phyloP scores from a whole-genome alignment of 2,888 invertebrate genomes.

The Lacanobia oleracea region DNA sequence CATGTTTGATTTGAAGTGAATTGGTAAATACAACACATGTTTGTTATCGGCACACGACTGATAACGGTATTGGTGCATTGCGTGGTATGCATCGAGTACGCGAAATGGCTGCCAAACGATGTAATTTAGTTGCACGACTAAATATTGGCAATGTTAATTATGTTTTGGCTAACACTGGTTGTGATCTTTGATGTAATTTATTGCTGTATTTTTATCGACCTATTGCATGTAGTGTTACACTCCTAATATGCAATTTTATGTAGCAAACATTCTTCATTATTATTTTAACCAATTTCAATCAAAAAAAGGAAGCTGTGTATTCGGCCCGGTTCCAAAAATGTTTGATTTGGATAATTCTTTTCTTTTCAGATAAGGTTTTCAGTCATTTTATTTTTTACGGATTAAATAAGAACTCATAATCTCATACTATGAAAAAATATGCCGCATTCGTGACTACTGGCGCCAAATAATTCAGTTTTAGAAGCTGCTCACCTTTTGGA shows the following conservation, averaged over 20 bases:
- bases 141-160: conserved; percentile 15
- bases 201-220: conserved; percentile 5
- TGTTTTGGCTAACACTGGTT: conserved; percentile 21
- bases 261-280: not conserved
- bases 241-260: not conserved
- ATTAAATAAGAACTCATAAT: not conserved
- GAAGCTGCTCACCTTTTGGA: not conserved
- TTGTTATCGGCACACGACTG: conserved; percentile 19
- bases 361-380: no score
- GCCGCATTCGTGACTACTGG: not conserved
- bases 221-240: conserved; percentile 1
- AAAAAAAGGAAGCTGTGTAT: no score
- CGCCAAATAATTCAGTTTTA: not conserved
- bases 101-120: conserved; percentile 18
- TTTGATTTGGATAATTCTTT: no score
- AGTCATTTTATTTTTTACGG: not conserved
- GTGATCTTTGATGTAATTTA: not conserved
- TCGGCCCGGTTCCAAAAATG: no score
- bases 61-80: conserved; percentile 43
- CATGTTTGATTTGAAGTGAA: not conserved
- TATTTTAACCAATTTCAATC: not conserved
- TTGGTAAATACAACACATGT: conserved; percentile 35
- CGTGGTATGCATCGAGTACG: conserved; percentile 17
- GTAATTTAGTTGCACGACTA: conserved; percentile 7
- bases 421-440: not conserved